Percentiles rank a stretch among this genome's conserved stretches.
Evolutionary conservation across 1,140 invertebrate genomes (phyloP).

Genomic region (Drosophila lacertosa): DNA sequence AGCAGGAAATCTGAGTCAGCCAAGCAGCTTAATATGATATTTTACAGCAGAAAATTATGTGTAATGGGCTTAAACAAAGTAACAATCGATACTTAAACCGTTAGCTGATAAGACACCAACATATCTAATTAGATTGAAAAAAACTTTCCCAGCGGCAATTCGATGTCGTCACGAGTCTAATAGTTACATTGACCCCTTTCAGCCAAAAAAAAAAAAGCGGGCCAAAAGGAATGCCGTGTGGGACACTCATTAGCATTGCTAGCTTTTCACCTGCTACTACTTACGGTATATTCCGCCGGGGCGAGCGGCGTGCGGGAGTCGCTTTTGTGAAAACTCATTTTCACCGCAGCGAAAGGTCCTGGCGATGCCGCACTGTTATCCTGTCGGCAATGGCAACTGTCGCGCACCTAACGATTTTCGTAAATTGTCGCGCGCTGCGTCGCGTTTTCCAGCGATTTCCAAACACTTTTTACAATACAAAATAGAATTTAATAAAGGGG

Average conservation of each 20-base stretch:
- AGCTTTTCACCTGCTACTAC: conserved; percentile 42
- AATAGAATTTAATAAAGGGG: conserved; percentile 72
- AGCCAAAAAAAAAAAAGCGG: too few relatives aligned
- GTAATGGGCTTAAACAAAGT: too few relatives aligned
- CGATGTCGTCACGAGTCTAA: conserved; percentile 10
- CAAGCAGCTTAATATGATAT: background rate
- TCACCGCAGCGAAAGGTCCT: conserved; percentile 37
- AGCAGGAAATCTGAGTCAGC: conserved; percentile 4
- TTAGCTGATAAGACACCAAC: background rate
- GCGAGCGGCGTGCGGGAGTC: conserved; percentile 80
- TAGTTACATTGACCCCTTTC: background rate
- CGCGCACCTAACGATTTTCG: conserved; percentile 39
- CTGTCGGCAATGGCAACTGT: conserved; percentile 48
- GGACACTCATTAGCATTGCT: conserved; percentile 13
- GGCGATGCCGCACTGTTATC: conserved; percentile 24
- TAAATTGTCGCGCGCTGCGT: conserved; percentile 46
- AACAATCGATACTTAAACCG: background rate
- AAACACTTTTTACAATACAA: conserved; percentile 77
- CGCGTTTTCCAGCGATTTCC: conserved; percentile 57
- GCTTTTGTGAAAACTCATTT: conserved; percentile 83
- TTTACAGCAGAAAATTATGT: background rate
- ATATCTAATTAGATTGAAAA: conserved; percentile 14
- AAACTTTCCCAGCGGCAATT: background rate
- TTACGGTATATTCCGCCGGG: conserved; percentile 81
- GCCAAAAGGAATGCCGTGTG: conserved; percentile 3